Evolutionary conservation across 2,113 vertebrate species (phyloP), one percentile per base, ranked within the genome.

Genomic region (Lagopus leucura): DNA sequence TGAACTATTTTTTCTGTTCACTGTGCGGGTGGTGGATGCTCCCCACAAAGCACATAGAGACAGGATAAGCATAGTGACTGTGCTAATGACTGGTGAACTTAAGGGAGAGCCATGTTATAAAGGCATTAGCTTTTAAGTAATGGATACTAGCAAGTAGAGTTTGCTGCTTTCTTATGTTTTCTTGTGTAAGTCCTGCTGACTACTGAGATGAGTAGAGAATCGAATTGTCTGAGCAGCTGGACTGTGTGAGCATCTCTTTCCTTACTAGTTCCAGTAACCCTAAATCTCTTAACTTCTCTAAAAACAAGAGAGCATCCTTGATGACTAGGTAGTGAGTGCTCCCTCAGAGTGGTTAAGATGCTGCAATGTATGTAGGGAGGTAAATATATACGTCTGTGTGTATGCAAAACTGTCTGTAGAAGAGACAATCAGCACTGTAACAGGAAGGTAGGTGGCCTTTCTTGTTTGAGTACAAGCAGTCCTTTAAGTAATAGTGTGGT

Each of bases 401-500:
- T 17, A 30, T 32, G 52, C 63, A 60, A 27, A 48, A 18, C 11
- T 27, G 52, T 30, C 84, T 75, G 42, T 65, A 65, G 58, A 48
- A 78, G 22, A 42, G n/a, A 86, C 70, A 79, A 75, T 66, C n/a
- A 50, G 84, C n/a, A 20, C 50, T 22, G 30, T 8, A 71, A 79
- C 87, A 89, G 60, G 75, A 91, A 90, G 55, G 93, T 64, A 77
- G 74, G 38, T 45, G 90, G 95, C 74, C 80, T 75, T 80, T 86
- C 88, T 89, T 86, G 45, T 72, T 58, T 32, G 92, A 94, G 71
- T 55, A 94, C 96, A 94, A 94, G 91, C 32, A 55, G 93, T 94
- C 74, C 97, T 96, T 95, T 93, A 96, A 95, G 96, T 76, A 89
- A 93, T 69, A 86, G 81, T 86, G 63, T 0, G 5, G 88, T 96